Percentiles rank a stretch among this genome's conserved stretches.
Evolutionary conservation across 1,140 invertebrate genomes (phyloP).

Genomic region (Berghia stephanieae): DNA sequence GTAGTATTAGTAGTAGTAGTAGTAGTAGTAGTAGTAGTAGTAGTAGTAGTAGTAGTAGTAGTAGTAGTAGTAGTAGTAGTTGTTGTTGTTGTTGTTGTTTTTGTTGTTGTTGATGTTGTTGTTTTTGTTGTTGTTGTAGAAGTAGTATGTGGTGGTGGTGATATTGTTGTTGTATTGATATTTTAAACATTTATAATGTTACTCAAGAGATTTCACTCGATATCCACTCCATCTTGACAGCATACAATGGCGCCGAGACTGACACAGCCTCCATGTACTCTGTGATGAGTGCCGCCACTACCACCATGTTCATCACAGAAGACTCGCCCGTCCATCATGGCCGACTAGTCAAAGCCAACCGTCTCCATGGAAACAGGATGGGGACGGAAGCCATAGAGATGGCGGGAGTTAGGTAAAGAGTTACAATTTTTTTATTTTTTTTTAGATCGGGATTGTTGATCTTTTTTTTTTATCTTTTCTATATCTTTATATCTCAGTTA

Average conservation of each 20-base stretch:
- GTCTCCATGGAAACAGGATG: conserved; percentile 26
- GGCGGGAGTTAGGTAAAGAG: conserved; percentile 38
- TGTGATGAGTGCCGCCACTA: conserved; percentile 40
- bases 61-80: neutral
- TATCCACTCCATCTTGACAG: conserved; percentile 22
- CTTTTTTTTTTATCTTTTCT: no score
- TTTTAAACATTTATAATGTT: neutral
- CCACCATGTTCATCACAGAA: conserved; percentile 31
- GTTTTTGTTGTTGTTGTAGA: no score
- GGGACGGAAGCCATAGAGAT: conserved; percentile 37
- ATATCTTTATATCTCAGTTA: no score
- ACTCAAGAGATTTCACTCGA: neutral
- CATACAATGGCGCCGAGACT: conserved; percentile 35
- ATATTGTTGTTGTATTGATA: neutral
- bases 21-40: neutral
- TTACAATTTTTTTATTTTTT: no score
- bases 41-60: neutral
- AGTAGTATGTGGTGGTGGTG: no score
- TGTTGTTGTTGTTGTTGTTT: conserved; percentile 18
- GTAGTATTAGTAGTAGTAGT: neutral
- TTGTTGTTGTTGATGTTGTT: neutral
- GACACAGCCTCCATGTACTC: conserved; percentile 45
- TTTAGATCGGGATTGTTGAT: no score
- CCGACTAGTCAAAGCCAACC: conserved; percentile 24
- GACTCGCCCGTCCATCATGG: conserved; percentile 35